phyloP scores from a whole-genome alignment of 2,797 vertebrate genomes.

The Acipenser ruthenus region DNA sequence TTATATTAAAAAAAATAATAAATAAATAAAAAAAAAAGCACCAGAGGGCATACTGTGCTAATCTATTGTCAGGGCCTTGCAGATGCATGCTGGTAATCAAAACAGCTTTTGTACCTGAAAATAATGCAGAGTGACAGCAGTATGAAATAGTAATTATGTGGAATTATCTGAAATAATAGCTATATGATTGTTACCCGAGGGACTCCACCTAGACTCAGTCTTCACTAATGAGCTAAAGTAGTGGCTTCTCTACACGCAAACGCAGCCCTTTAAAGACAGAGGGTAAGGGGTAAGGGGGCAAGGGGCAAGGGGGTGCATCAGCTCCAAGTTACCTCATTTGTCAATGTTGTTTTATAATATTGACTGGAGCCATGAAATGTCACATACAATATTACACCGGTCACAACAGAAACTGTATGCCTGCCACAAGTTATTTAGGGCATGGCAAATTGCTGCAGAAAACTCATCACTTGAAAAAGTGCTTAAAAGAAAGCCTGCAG shows the following conservation, averaged over 20 bases:
- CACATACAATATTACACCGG: neutral
- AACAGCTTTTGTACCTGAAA: slow-evolving; percentile 3
- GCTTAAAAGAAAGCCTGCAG: too few relatives aligned
- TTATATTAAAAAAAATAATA: neutral
- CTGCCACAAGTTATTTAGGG: neutral
- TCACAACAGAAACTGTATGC: neutral
- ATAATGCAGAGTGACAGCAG: neutral
- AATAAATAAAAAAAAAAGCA: neutral
- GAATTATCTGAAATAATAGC: neutral
- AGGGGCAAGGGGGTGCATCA: neutral
- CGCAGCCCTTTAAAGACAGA: neutral
- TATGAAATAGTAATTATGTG: slow-evolving; percentile 3
- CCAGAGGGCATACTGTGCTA: neutral
- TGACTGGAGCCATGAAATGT: neutral
- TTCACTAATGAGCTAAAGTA: neutral
- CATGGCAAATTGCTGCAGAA: neutral
- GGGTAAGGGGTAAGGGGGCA: too few relatives aligned
- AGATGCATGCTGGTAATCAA: slow-evolving; percentile 1
- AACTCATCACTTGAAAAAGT: neutral
- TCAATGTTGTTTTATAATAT: neutral
- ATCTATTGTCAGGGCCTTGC: slow-evolving; percentile 1
- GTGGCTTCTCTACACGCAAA: neutral
- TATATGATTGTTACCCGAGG: slow-evolving; percentile 1
- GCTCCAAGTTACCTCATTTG: neutral
- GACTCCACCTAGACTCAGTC: neutral